Percentiles rank a stretch among this genome's conserved stretches.
Conservation (phyloP, 2,113 vertebrate genomes). For the Corvus hawaiiensis region DNA sequence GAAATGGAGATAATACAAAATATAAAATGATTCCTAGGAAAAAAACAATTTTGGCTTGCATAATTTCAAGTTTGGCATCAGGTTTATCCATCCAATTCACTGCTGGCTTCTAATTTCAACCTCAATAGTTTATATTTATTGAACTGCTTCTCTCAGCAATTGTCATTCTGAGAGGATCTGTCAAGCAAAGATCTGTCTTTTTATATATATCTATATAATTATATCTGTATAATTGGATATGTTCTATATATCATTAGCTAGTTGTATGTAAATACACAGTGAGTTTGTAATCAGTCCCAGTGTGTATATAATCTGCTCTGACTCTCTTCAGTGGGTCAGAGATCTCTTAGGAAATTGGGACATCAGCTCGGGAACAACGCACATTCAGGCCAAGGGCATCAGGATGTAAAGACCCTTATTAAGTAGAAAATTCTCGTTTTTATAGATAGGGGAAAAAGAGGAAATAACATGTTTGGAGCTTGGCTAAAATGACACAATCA, state of each 20-base stretch:
- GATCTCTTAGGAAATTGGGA: neutral
- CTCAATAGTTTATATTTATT: neutral
- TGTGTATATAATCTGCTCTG: neutral
- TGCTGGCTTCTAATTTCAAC: neutral
- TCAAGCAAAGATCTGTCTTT: neutral
- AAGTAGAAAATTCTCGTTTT: neutral
- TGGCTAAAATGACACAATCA: neutral
- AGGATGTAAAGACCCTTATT: neutral
- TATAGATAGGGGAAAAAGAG: neutral
- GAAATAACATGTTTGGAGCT: conserved; percentile 14
- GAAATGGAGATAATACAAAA: neutral
- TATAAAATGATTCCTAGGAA: neutral
- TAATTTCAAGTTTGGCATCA: neutral
- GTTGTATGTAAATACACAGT: neutral
- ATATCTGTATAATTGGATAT: neutral
- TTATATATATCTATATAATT: neutral
- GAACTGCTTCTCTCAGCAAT: neutral
- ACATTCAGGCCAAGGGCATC: neutral
- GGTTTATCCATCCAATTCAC: neutral
- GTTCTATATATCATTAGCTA: neutral
- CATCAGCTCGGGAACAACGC: neutral
- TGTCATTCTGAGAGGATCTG: neutral
- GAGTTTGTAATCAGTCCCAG: neutral
- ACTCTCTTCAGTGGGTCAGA: neutral
- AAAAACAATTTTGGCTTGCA: neutral